Conservation (phyloP, 2,113 vertebrate genomes). For the Brienomyrus brachyistius region DNA sequence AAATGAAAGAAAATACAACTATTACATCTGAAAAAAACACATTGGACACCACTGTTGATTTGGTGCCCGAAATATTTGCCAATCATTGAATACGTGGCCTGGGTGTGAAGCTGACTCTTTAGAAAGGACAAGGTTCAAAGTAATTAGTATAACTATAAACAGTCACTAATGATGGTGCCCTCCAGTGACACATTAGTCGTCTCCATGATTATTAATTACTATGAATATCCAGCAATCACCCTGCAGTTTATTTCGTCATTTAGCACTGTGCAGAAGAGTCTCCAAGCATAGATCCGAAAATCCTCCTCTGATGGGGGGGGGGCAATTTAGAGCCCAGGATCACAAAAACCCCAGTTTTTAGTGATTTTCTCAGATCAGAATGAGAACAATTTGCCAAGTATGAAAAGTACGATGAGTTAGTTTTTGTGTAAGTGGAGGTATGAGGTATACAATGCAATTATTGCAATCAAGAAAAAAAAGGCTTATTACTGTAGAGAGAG, state of each 20-base stretch:
- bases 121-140: conserved; percentile 50
- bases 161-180: conserved; percentile 48
- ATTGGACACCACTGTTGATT: background rate
- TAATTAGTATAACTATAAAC: conserved; percentile 54
- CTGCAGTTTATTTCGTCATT: conserved; percentile 40
- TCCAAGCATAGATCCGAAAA: conserved; percentile 26
- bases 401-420: background rate
- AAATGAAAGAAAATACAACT: background rate
- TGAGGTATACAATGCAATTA: background rate
- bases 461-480: no score
- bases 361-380: background rate
- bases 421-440: background rate
- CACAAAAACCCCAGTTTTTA: background rate
- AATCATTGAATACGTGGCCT: conserved; percentile 26
- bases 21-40: background rate
- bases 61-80: background rate
- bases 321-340: background rate
- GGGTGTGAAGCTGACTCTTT: conserved; percentile 42
- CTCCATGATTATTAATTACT: conserved; percentile 45
- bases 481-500: no score
- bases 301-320: conserved; percentile 27
- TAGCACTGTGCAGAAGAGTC: conserved; percentile 23
- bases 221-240: conserved; percentile 53
- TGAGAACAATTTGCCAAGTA: background rate
- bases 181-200: conserved; percentile 38